phyloP scores from a whole-genome alignment of 2,113 vertebrate species.

The Eleginops maclovinus region DNA sequence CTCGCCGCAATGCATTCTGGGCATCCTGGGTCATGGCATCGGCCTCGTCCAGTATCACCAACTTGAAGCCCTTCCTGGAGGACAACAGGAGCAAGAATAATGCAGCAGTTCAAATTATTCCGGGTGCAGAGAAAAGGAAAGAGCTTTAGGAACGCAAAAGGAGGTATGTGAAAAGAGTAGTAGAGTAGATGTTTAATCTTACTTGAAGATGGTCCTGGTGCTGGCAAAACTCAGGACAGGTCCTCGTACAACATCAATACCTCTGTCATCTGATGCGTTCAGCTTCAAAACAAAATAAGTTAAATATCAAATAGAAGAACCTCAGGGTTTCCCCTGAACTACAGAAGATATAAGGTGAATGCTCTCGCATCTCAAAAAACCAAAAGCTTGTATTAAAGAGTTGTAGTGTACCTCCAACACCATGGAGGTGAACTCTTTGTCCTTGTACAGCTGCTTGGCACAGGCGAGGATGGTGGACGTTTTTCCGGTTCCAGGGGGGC shows the following conservation, averaged over 20 bases:
- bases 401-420: constrained; percentile 90
- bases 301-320: neutral
- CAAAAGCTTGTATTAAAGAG: neutral
- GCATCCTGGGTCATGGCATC: constrained; percentile 99
- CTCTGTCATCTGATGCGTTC: constrained; percentile 96
- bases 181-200: constrained; percentile 50
- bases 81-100: neutral
- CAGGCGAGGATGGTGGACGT: constrained; percentile 97
- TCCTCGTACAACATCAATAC: constrained; percentile 94
- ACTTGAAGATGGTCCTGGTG: constrained; percentile 99
- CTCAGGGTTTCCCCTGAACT: neutral
- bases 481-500: constrained; percentile 96
- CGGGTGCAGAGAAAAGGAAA: neutral
- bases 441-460: constrained; percentile 92
- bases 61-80: constrained; percentile 94
- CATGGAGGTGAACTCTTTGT: constrained; percentile 95
- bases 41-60: constrained; percentile 97
- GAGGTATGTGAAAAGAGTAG: neutral
- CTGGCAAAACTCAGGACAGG: constrained; percentile 96
- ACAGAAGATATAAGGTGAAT: neutral
- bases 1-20: constrained; percentile 96
- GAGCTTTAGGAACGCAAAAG: neutral
- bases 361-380: neutral
- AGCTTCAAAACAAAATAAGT: constrained; percentile 80
- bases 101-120: neutral